Evolutionary conservation across 2,113 vertebrate genomes (phyloP), one percentile per base, ranked within the genome.

Genomic region (Rhea americana): DNA sequence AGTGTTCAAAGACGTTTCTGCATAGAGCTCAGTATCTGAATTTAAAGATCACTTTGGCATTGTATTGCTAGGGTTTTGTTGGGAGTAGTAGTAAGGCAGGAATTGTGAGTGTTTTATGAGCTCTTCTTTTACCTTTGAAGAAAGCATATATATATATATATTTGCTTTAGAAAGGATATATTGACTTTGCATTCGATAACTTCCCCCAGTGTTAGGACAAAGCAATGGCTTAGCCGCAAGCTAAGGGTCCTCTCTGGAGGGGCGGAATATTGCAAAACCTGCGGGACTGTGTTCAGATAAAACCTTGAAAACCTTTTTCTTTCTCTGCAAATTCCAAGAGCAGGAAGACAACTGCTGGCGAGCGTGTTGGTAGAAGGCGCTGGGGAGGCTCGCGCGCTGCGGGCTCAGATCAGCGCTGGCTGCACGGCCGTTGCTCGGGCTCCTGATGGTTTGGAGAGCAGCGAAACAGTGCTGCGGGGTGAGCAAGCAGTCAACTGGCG

Each of bases 1-100:
- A 4, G 2, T 0, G 0, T 39, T 56, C 51, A 7, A 9, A 13
- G 18, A 12, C 0, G 0, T 78, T 90, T 72, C 3, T 1, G 14
- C 2, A 2, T 75, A 0, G 0, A 6, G 7, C 51, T 86, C 55
- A 37, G 0, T 59, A 17, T 24, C 25, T 53, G 62, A 18, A 18
- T 91, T 88, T 90, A 70, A 81, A 41, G 28, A 58, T 61, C 25
- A 16, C 28, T 80, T 67, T 63, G 18, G 13, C 22, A 56, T 67
- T 2, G 0, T 37, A 65, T 80, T 68, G 12, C 72, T 80, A 56
- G 22, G 28, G 55, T 92, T 67, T 86, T 89, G 22, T 18, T 28
- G 8, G 37, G 55, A 26, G 62, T 81, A 68, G 62, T 81, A 68
- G 70, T 39, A 90, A 86, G 65, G 55, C 25, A 77, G 41, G 67